Conservation (phyloP, 2,797 vertebrate species). For the Huso huso region DNA sequence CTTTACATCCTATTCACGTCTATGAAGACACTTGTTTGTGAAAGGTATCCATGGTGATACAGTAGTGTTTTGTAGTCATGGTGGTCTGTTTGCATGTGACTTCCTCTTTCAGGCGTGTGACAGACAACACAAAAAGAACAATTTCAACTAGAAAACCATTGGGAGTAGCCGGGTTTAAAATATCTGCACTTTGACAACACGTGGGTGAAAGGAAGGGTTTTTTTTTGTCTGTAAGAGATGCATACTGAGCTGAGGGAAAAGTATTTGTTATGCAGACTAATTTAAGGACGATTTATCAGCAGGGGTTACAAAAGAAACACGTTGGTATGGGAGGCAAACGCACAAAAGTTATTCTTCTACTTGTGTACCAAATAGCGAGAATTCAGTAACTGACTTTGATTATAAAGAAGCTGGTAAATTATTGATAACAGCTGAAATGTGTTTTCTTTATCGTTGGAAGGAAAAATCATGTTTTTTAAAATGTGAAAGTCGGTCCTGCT, state of each 20-base stretch:
- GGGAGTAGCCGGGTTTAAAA: constrained; percentile 25
- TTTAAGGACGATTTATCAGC: constrained; percentile 29
- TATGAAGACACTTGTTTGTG: too few relatives aligned
- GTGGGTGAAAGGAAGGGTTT: constrained; percentile 23
- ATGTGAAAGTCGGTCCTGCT: too few relatives aligned
- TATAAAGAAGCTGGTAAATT: too few relatives aligned
- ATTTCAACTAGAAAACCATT: constrained; percentile 20
- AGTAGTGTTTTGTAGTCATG: constrained; percentile 29
- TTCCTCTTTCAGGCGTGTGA: constrained; percentile 41
- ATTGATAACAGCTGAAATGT: too few relatives aligned
- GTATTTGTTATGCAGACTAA: constrained; percentile 30
- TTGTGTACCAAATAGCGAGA: too few relatives aligned
- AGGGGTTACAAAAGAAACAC: constrained; percentile 18
- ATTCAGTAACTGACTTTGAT: too few relatives aligned
- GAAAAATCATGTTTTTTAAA: too few relatives aligned
- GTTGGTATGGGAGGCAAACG: too few relatives aligned
- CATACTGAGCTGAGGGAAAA: constrained; percentile 28
- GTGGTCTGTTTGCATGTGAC: constrained; percentile 38
- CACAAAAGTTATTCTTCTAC: too few relatives aligned
- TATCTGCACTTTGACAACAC: constrained; percentile 28
- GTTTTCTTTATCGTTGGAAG: too few relatives aligned
- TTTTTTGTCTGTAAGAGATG: constrained; percentile 25
- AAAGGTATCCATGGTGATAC: constrained; percentile 30
- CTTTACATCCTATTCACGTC: too few relatives aligned
- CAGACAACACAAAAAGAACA: constrained; percentile 34